Percentiles rank a stretch among this genome's conserved stretches.
These are phyloP conservation scores for Cinara cedri DNA, from an alignment of 2,888 invertebrate genomes.

Conservation along the genomic window DNA sequence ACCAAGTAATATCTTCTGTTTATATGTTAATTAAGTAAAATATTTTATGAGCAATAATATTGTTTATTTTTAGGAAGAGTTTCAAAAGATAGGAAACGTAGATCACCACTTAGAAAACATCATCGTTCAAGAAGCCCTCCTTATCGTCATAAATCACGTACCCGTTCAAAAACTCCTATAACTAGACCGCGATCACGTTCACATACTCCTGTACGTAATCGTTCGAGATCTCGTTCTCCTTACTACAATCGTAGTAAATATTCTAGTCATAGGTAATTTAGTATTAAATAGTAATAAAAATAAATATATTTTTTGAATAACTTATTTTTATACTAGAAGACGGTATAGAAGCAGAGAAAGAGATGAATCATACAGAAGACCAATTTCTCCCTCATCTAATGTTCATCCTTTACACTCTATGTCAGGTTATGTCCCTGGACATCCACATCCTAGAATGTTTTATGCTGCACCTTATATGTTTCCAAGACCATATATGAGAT, in stretches of 20 bases:
- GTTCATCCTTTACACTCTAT: conserved; percentile 28
- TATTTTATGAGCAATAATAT: not conserved
- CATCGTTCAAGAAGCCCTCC: conserved; percentile 39
- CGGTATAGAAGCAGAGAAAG: conserved; percentile 47
- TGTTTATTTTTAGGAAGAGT: conserved; percentile 16
- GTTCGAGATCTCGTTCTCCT: conserved; percentile 56
- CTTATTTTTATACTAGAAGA: conserved; percentile 19
- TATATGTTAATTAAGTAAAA: not conserved
- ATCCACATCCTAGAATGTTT: conserved; percentile 51
- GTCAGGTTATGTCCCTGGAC: conserved; percentile 34
- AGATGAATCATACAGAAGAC: conserved; percentile 47
- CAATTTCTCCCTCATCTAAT: conserved; percentile 17
- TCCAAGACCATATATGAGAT: conserved; percentile 48
- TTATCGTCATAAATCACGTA: conserved; percentile 24
- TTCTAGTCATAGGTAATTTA: conserved; percentile 44
- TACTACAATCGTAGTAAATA: conserved; percentile 42
- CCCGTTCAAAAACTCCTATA: conserved; percentile 32
- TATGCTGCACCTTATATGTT: conserved; percentile 45
- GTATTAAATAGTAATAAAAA: not conserved
- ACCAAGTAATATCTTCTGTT: conserved; percentile 36
- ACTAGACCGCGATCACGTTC: conserved; percentile 38
- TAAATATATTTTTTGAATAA: not conserved
- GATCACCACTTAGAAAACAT: conserved; percentile 29
- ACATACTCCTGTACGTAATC: conserved; percentile 17
- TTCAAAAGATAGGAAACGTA: conserved; percentile 33